Conservation (phyloP, 2,113 vertebrate genomes). For the Ammospiza nelsoni region DNA sequence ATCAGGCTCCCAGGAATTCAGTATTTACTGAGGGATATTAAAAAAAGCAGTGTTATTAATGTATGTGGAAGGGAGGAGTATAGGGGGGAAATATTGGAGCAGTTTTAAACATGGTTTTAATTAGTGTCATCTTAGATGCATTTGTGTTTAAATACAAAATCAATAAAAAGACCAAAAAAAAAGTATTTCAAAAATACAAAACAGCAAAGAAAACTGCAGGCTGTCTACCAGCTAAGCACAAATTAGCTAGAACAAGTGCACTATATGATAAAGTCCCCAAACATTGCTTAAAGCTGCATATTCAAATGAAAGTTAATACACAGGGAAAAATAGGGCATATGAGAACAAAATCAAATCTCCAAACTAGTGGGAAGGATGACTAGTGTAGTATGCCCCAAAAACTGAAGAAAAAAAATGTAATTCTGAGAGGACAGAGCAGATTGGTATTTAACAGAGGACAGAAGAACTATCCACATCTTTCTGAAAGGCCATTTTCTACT, state of each 20-base stretch:
- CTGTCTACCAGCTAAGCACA: neutral
- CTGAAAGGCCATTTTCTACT: neutral
- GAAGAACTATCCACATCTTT: neutral
- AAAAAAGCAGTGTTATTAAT: neutral
- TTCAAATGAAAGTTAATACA: neutral
- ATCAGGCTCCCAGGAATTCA: neutral
- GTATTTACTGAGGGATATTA: neutral
- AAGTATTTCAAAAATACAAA: neutral
- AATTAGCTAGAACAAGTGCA: neutral
- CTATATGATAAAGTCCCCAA: neutral
- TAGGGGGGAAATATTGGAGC: neutral
- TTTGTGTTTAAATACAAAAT: neutral
- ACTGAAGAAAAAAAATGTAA: neutral
- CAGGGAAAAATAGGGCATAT: neutral
- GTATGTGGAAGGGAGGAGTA: neutral
- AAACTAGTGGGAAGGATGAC: neutral
- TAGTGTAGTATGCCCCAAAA: neutral
- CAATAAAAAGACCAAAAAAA: neutral
- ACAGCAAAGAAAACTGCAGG: neutral
- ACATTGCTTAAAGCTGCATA: neutral
- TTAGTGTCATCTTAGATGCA: neutral
- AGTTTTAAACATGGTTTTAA: neutral
- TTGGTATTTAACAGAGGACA: neutral
- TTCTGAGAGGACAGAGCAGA: neutral
- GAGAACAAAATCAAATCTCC: neutral